phyloP scores from a whole-genome alignment of 2,797 vertebrate species.

The Apodemus agrarius region DNA sequence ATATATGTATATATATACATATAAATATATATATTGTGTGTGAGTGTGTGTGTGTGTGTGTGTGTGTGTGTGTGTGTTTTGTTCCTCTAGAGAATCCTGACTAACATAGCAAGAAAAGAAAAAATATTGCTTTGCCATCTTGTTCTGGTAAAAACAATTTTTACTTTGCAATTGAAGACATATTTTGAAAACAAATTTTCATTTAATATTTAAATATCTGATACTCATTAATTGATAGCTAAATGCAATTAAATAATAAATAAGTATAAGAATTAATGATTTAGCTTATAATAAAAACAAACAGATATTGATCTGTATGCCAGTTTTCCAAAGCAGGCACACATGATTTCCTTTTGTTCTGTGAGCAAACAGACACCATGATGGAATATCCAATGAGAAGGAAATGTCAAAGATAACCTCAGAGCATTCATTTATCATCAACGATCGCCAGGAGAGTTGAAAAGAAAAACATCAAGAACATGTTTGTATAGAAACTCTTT shows the following conservation, averaged over 20 bases:
- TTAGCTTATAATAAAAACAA: conserved; percentile 36
- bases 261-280: neutral
- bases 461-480: neutral
- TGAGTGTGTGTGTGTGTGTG: neutral
- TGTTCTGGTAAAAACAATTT: neutral
- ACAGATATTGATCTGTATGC: neutral
- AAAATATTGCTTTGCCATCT: neutral
- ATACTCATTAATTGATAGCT: conserved; percentile 10
- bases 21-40: neutral
- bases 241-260: neutral
- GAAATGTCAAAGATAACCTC: neutral
- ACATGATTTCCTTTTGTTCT: neutral
- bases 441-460: neutral
- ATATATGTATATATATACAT: no score
- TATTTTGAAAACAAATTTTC: neutral
- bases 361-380: neutral
- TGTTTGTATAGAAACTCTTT: conserved; percentile 1
- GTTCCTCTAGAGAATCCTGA: neutral
- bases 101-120: neutral
- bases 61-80: neutral
- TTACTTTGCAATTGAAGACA: neutral
- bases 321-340: conserved; percentile 13
- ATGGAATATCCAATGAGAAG: neutral
- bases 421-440: neutral
- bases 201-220: neutral